A percentile compares a stretch with the other conserved stretches of the same genome.
Evolutionary conservation across 2,113 vertebrate species (phyloP).

Genomic region (Phalacrocorax aristotelis): DNA sequence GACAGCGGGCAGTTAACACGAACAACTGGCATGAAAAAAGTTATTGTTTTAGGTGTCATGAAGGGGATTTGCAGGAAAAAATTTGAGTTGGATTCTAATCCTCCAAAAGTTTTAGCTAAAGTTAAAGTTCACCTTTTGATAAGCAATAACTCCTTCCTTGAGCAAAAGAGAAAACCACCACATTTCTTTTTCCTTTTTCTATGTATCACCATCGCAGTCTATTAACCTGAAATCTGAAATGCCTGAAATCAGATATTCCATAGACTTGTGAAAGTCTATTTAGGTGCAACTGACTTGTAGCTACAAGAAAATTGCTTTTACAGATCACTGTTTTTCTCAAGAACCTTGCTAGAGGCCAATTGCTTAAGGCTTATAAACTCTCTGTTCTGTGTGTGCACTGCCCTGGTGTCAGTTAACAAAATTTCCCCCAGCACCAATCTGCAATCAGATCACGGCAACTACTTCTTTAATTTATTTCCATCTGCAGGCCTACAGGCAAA

Average conservation of each 20-base stretch:
- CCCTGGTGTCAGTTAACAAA: neutral
- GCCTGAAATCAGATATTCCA: neutral
- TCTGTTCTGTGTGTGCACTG: neutral
- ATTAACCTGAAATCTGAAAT: conserved; percentile 8
- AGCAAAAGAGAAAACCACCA: neutral
- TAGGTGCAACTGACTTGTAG: neutral
- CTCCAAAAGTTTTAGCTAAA: neutral
- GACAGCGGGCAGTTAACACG: neutral
- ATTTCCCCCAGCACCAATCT: neutral
- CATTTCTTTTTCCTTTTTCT: neutral
- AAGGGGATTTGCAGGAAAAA: neutral
- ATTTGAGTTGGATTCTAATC: neutral
- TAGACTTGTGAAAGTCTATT: neutral
- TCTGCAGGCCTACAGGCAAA: neutral
- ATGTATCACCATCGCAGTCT: neutral
- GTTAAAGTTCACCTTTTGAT: neutral
- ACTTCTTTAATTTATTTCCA: neutral
- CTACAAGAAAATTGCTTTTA: neutral
- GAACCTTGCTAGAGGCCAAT: neutral
- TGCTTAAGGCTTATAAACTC: neutral
- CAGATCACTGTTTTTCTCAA: neutral
- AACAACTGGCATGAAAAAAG: neutral
- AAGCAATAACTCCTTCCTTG: neutral
- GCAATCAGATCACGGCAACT: neutral
- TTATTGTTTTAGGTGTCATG: neutral